Percentiles rank a stretch among this genome's conserved stretches.
Evolutionary conservation across 1,140 invertebrate genomes (phyloP).

Genomic region (Subanguina moxae): DNA sequence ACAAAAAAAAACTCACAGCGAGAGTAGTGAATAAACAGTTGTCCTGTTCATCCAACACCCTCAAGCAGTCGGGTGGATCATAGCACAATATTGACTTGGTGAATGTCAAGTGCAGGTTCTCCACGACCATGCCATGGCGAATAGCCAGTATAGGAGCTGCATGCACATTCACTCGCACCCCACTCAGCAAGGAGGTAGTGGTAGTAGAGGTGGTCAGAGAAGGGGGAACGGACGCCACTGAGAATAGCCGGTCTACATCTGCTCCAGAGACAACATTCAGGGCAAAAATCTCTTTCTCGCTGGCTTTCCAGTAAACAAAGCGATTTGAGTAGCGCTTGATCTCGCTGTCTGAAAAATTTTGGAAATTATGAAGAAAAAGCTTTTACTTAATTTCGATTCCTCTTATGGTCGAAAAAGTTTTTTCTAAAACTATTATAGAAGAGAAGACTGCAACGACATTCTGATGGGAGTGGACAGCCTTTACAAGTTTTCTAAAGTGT

Average conservation of each 20-base stretch:
- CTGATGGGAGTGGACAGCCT: no score
- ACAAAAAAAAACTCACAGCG: neutral
- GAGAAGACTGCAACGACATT: no score
- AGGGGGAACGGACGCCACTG: constrained; percentile 1
- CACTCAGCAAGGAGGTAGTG: neutral
- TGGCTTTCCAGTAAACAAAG: constrained; percentile 20
- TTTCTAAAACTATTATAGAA: no score
- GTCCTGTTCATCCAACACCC: neutral
- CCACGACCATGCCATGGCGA: constrained; percentile 11
- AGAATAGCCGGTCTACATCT: constrained; percentile 14
- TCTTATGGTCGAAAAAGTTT: no score
- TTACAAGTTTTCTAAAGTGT: no score
- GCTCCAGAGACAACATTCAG: constrained; percentile 13
- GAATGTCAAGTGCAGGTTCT: constrained; percentile 5
- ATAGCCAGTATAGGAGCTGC: constrained; percentile 6
- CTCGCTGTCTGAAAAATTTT: constrained; percentile 13
- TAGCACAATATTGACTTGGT: neutral
- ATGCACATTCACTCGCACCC: neutral
- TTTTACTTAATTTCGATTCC: no score
- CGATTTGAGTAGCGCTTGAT: constrained; percentile 16
- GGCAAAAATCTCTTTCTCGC: constrained; percentile 10
- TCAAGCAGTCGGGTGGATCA: neutral
- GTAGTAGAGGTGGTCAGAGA: constrained; percentile 5
- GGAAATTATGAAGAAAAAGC: no score
- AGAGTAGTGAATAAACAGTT: neutral